These are phyloP conservation scores for Pimpla rufipes DNA, from an alignment of 2,888 invertebrate genomes.

Conservation along the genomic window DNA sequence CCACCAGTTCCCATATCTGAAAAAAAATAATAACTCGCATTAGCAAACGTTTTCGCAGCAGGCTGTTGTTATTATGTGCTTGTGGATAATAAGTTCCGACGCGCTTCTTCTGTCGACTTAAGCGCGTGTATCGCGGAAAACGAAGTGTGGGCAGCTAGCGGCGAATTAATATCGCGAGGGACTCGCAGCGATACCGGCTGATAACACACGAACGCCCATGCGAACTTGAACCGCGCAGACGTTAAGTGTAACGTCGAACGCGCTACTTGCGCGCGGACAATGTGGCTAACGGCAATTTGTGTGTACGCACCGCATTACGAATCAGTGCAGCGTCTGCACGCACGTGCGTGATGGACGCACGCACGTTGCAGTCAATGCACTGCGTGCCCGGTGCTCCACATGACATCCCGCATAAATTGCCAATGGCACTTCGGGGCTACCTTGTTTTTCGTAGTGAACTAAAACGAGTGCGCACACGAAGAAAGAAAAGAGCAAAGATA, in stretches of 20 bases:
- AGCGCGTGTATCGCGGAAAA: neutral
- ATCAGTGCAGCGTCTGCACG: slow-evolving; percentile 37
- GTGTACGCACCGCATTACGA: slow-evolving; percentile 29
- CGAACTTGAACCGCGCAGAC: neutral
- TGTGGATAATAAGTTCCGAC: neutral
- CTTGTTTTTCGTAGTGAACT: too few relatives aligned
- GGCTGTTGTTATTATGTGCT: neutral
- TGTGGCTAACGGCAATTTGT: slow-evolving; percentile 23
- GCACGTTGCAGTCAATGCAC: slow-evolving; percentile 42
- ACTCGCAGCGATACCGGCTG: neutral
- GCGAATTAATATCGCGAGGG: neutral
- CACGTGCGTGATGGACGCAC: slow-evolving; percentile 49
- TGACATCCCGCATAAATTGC: neutral
- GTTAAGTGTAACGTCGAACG: neutral
- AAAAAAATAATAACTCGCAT: slow-evolving; percentile 24
- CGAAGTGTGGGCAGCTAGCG: neutral
- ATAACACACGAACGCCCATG: slow-evolving; percentile 1
- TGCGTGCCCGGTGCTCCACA: neutral
- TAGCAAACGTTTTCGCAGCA: neutral
- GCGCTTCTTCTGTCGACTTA: neutral
- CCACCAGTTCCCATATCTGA: slow-evolving; percentile 87
- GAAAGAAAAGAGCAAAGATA: neutral
- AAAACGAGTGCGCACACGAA: too few relatives aligned
- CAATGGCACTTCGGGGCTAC: too few relatives aligned
- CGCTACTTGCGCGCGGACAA: slow-evolving; percentile 1